These are phyloP conservation scores for Beroe forskalii DNA, from an alignment of 37 sponge, comb jelly and placozoan genomes.

Conservation along the genomic window DNA sequence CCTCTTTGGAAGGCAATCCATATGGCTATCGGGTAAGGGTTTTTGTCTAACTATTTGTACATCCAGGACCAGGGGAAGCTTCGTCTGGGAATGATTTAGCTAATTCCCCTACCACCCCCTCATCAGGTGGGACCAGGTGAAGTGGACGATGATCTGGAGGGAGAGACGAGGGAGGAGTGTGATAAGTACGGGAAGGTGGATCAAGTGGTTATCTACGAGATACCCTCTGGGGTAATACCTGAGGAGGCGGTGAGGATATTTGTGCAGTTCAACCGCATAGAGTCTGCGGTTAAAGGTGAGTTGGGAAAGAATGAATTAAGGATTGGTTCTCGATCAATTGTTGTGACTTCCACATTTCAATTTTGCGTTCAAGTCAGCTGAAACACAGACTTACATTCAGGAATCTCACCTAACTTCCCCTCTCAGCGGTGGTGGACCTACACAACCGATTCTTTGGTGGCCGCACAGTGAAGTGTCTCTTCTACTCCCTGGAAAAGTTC, in stretches of 20 bases:
- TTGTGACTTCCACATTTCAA: too few relatives aligned
- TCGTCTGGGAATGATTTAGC: too few relatives aligned
- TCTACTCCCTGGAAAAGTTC: slow-evolving; percentile 84
- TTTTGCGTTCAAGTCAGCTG: too few relatives aligned
- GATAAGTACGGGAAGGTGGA: slow-evolving; percentile 85
- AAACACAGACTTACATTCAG: too few relatives aligned
- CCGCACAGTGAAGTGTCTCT: slow-evolving; percentile 76
- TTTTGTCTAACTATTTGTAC: too few relatives aligned
- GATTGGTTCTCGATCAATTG: too few relatives aligned
- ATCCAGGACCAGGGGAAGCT: too few relatives aligned
- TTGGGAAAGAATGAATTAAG: too few relatives aligned
- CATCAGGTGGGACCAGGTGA: slow-evolving; percentile 87
- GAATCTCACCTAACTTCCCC: too few relatives aligned
- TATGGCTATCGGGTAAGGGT: too few relatives aligned
- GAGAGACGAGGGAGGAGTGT: slow-evolving; percentile 90
- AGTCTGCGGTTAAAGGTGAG: slow-evolving; percentile 95
- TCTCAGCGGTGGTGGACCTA: slow-evolving; percentile 85
- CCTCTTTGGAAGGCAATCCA: too few relatives aligned
- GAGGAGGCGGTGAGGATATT: slow-evolving; percentile 97
- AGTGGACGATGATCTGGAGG: slow-evolving; percentile 95
- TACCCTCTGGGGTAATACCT: slow-evolving; percentile 10
- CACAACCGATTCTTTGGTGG: slow-evolving; percentile 98
- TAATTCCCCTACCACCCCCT: too few relatives aligned
- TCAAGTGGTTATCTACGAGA: slow-evolving; percentile 66
- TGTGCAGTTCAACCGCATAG: slow-evolving; percentile 81